Base-by-base conservation (phyloP, 1,140 invertebrate species). In the Drosophila ananassae region DNA sequence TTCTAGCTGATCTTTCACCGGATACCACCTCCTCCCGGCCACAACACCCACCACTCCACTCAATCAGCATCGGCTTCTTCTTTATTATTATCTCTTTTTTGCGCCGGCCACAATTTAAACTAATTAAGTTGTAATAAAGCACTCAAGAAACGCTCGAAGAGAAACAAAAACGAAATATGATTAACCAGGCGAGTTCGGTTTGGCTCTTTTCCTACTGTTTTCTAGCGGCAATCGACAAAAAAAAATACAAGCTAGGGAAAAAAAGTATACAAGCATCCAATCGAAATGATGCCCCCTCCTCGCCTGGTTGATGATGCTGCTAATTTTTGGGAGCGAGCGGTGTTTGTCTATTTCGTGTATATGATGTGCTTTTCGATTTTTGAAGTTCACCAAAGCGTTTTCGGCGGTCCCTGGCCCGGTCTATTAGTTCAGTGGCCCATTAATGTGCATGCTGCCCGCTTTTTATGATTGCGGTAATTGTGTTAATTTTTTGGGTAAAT, bases 91-190 rank as follows among this genome's bases (percentile, higher is more conserved):
- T 47, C 37, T 58, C 53, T 56, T 57, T 73, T 64, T 78, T 77
- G 75, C 75, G 83, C 59, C 71, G 50, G 54, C 78, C 84, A 87
- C 82, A 87, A 89, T 89, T 89, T 89, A 83, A 89, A 89, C 83
- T 89, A 89, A 89, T 89, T 89, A 89, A 89, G 79, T 83, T 89
- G 83, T 89, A 89, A 89, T 89, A 71, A 77, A 73, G 72, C 72
- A 87, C 82, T 85, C 82, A 68, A 85, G 69, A 81, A 73, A 69
- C 77, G 59, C 67, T 80, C 51, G 12, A 62, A 59, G 47, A 52
- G 39, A 47, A 53, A 24, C n/a, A 37, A 47, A 77, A 71, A 53
- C 55, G 44, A 78, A 44, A 44, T 73, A 72, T 73, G 68, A 60
- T 72, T 73, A 75, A 59, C 55, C 53, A 51, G 54, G 48, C 62